These are phyloP conservation scores for Sinosuthora webbiana DNA, from an alignment of 2,113 vertebrate species.

Conservation along the genomic window DNA sequence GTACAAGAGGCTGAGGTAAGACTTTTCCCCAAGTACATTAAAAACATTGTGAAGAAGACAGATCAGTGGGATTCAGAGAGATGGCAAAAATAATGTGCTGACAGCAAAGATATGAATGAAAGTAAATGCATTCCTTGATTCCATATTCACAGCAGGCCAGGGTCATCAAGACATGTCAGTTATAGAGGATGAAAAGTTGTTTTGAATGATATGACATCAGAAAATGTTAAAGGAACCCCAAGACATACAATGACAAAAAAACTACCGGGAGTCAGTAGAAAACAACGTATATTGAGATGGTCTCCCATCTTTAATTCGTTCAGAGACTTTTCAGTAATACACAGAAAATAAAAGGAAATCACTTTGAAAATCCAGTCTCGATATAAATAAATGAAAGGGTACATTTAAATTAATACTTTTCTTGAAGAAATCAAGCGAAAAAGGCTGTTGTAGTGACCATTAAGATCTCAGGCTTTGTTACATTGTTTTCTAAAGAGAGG, in stretches of 20 bases:
- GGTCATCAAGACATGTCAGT: neutral
- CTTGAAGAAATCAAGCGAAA: neutral
- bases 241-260: neutral
- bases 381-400: neutral
- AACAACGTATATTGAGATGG: neutral
- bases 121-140: neutral
- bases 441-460: neutral
- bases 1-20: neutral
- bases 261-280: neutral
- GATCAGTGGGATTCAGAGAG: neutral
- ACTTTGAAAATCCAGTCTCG: neutral
- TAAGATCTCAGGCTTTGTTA: neutral
- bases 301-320: neutral
- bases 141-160: neutral
- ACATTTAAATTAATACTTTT: neutral
- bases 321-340: neutral
- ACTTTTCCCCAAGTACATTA: neutral
- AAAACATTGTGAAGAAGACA: neutral
- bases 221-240: neutral
- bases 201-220: neutral
- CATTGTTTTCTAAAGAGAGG: neutral
- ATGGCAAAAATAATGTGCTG: slow-evolving; percentile 6
- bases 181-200: neutral
- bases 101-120: neutral
- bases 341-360: neutral